Base-by-base conservation (phyloP, 1,140 invertebrate species). In the Stratiolaelaps scimitus region DNA sequence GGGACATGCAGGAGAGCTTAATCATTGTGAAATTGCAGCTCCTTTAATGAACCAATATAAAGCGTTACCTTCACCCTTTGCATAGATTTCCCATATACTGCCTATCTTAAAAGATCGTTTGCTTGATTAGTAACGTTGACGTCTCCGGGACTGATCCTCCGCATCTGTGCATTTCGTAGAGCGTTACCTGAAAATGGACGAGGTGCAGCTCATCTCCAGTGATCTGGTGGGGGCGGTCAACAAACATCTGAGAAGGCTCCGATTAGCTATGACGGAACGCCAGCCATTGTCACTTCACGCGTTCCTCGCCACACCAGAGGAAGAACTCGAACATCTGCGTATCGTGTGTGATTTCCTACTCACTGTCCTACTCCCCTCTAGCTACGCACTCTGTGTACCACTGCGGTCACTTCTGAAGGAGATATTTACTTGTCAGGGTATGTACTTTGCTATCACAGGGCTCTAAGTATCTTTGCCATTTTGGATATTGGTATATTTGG, bases 231-330 rank as follows among this genome's bases (percentile, higher is more conserved):
- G 80, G 47, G 84, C 81, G 74, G 82, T 91, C 7, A 87, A 86
- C 34, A 80, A 83, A 68, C 89, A 93, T 80, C 87, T 91, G 77
- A 87, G 88, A 73, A 84, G 85, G 72, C 87, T 92, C 48, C 80
- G 86, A 70, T 80, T 86, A 71, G 83, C 86, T 19, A 82, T 81
- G 71, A 81, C 81, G 72, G 83, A 81, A 85, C 67, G 67, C 65
- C 65, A 69, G 6, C 45, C 30, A 28, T 64, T 7, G 45, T 64
- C 64, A 43, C 20, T 72, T 47, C 30, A 66, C 5, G 43, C 65
- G 46, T 53, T 46, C 7, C 20, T 44, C 64, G 20, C 48, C 30
- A 19, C 53, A 82, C 65, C 29, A 67, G 83, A 85, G 19, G 81
- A 80, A 60, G 89, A 93, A 77, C 73, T 86, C 67, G 83, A 89